Base-by-base conservation (phyloP, 2,888 invertebrate species). In the Heliconius ismenius region DNA sequence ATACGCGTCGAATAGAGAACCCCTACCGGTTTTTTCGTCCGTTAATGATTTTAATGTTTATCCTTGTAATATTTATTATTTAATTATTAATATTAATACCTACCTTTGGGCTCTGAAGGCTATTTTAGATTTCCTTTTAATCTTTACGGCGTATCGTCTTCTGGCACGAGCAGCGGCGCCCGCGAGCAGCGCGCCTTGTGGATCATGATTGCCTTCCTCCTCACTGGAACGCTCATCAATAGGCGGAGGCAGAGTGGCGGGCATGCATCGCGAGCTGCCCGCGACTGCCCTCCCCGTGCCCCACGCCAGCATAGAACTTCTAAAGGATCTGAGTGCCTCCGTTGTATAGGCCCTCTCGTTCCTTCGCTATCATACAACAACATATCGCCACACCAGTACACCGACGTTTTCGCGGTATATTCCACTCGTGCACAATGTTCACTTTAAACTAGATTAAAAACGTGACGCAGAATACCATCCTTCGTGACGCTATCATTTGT, bases 301-400 rank as follows among this genome's bases (percentile, higher is more conserved):
- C 93, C 93, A 93, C 84, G 92, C 89, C 89, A 93, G 91, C 93
- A 94, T 94, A 86, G 92, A 91, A 86, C 89, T 92, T 88, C 91
- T 92, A 86, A 94, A 89, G 87, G 90, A 89, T 88, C 92, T 92
- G 89, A 94, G 90, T 86, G 93, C 90, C 93, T 93, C 93, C 94
- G 94, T 94, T 89, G 91, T 93, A 91, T 89, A 88, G 89, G 89
- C 90, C 90, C 91, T 89, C 90, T 89, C 88, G 84, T 86, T 88
- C 83, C 85, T 84, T 84, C 81, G 83, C 85, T 84, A 87, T 89
- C 91, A 94, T 90, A 86, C 91, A 92, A 91, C 92, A 91, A 91
- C 94, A 94, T 94, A 91, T 90, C 93, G 92, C 86, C 90, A 87
- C 87, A 85, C 89, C 88, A 87, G 87, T 84, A 84, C 81, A 83